Conservation (phyloP, 2,888 invertebrate genomes). For the Labia minor region DNA sequence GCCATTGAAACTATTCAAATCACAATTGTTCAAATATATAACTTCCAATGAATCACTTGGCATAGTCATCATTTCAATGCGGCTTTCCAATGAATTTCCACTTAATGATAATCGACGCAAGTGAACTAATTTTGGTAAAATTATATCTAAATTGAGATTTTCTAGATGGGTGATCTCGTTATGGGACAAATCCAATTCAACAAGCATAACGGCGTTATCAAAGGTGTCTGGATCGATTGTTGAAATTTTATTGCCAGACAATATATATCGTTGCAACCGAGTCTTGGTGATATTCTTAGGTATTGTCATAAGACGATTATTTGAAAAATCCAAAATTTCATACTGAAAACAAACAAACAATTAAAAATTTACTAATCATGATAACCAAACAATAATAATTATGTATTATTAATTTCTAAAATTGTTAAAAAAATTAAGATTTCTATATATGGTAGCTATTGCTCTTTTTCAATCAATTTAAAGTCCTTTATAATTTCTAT, state of each 20-base stretch:
- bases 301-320: slow-evolving; percentile 13
- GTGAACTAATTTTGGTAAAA: background rate
- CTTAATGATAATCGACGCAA: background rate
- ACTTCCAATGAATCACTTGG: background rate
- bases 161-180: slow-evolving; percentile 15
- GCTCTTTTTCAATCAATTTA: no score
- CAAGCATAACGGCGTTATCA: background rate
- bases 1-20: background rate
- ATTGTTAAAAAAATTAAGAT: no score
- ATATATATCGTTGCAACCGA: slow-evolving; percentile 13
- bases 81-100: background rate
- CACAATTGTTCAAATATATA: slow-evolving; percentile 8
- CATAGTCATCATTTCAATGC: background rate
- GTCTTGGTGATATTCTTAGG: background rate
- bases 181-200: slow-evolving; percentile 18
- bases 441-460: no score
- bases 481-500: no score
- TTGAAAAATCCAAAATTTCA: background rate
- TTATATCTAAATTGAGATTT: background rate
- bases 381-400: no score
- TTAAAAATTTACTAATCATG: no score
- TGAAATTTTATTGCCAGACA: slow-evolving; percentile 20
- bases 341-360: background rate
- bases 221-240: background rate
- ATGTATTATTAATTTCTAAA: background rate